phyloP scores from a whole-genome alignment of 1,140 invertebrate genomes.

The Orius insidiosus region DNA sequence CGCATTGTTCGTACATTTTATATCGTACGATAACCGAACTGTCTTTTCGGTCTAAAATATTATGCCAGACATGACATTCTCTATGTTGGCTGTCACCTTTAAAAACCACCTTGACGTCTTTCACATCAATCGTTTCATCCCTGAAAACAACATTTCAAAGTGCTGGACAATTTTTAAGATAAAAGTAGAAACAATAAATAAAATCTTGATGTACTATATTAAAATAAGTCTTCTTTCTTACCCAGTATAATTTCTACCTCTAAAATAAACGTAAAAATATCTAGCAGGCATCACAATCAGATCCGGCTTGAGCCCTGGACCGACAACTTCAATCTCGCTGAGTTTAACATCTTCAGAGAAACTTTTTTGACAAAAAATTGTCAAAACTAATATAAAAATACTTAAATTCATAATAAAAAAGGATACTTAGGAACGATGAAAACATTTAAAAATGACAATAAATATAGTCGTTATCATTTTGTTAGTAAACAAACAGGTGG shows the following conservation, averaged over 20 bases:
- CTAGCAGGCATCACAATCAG: conserved; percentile 60
- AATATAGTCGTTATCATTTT: not conserved
- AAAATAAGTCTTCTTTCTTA: conserved; percentile 30
- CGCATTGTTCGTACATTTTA: conserved; percentile 57
- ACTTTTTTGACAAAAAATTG: too few relatives aligned
- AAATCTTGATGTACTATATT: too few relatives aligned
- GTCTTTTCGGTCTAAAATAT: conserved; percentile 68
- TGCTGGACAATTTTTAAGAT: too few relatives aligned
- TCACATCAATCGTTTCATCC: conserved; percentile 23
- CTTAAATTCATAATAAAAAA: too few relatives aligned
- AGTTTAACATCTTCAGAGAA: not conserved
- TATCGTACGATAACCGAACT: conserved; percentile 73
- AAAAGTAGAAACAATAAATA: too few relatives aligned
- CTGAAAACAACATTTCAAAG: too few relatives aligned
- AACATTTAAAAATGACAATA: too few relatives aligned
- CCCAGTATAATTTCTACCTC: conserved; percentile 37
- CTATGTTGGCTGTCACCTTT: conserved; percentile 31
- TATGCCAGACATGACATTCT: conserved; percentile 48
- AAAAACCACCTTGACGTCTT: conserved; percentile 29
- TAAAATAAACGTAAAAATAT: conserved; percentile 71
- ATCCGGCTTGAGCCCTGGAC: conserved; percentile 63
- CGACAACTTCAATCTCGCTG: conserved; percentile 34
- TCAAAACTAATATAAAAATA: too few relatives aligned
- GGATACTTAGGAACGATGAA: too few relatives aligned
- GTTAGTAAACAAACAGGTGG: not conserved